Evolutionary conservation across 1,140 invertebrate genomes (phyloP), one percentile per base, ranked within the genome.

Genomic region (Leucophenga varia): DNA sequence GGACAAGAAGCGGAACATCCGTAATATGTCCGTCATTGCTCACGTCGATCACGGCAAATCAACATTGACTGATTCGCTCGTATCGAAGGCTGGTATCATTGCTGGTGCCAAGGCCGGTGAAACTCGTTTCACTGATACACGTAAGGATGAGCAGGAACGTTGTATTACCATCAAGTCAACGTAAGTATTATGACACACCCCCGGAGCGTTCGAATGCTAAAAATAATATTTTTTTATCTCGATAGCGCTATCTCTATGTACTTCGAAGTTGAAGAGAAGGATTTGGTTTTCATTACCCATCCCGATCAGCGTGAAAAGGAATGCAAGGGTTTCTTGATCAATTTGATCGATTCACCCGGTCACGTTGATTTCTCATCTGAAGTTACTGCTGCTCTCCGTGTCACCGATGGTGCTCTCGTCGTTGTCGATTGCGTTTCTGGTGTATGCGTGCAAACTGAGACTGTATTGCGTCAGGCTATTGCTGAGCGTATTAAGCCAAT

Each of bases 151-250:
- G 79, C 96, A 98, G 76, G 96, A 99, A 80, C 84, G 96, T 79
- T 99, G 97, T 77, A 99, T 99, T 79, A 99, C 97, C 75, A 99
- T 99, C 79, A 99, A 99, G 81, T 99, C 97, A 40, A 99, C 97
- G 92, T 96, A 82, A 88, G 91, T 85, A 13, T 20, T 4, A 13
- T 41, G 39, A n/a, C n/a, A n/a, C n/a, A n/a, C n/a, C n/a, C n/a
- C n/a, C n/a, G n/a, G n/a, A n/a, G n/a, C 28, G 8, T 30, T 30
- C n/a, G 28, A 9, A 30, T 30, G n/a, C 28, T 30, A 37, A 37
- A 9, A 37, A 16, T 37, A 10, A 9, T 16, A 7, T 37, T 28
- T 41, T 42, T 8, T 37, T 41, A 25, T 37, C 57, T 72, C 65
- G 77, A 18, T 72, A 96, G 93, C 65, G 96, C 95, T 65, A 98